phyloP scores from a whole-genome alignment of 2,888 invertebrate species.

The Physocephala rufipes region DNA sequence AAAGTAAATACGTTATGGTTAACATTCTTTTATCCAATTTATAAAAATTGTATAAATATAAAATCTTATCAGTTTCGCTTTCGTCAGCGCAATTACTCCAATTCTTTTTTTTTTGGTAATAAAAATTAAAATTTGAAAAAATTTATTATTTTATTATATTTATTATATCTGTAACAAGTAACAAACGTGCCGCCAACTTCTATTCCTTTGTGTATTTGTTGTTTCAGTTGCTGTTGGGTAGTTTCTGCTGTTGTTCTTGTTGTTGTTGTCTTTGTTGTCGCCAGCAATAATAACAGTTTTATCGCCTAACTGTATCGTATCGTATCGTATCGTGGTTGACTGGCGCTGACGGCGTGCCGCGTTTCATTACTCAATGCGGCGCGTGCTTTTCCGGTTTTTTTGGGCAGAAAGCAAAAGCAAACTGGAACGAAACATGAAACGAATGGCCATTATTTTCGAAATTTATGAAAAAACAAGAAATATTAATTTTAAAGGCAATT shows the following conservation, averaged over 20 bases:
- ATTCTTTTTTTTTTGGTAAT: neutral
- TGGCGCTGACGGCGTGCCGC: slow-evolving; percentile 13
- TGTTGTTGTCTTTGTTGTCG: slow-evolving; percentile 14
- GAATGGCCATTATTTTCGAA: too few relatives aligned
- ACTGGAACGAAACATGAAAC: too few relatives aligned
- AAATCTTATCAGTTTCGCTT: neutral
- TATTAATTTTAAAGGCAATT: too few relatives aligned
- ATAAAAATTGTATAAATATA: too few relatives aligned
- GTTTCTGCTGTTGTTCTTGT: slow-evolving; percentile 10
- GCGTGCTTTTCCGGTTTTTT: slow-evolving; percentile 24
- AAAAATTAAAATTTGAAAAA: slow-evolving; percentile 14
- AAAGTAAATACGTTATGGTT: too few relatives aligned
- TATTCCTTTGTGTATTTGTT: neutral
- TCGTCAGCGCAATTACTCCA: slow-evolving; percentile 4
- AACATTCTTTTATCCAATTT: neutral
- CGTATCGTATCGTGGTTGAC: slow-evolving; percentile 25
- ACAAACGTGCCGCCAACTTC: slow-evolving; percentile 27
- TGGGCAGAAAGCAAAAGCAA: neutral
- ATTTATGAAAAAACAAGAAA: too few relatives aligned
- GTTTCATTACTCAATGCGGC: slow-evolving; percentile 21
- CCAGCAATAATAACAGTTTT: slow-evolving; percentile 21
- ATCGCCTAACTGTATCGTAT: slow-evolving; percentile 25
- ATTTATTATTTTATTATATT: slow-evolving; percentile 21
- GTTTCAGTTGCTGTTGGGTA: neutral
- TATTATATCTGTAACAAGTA: slow-evolving; percentile 14